Percentiles rank a stretch among this genome's conserved stretches.
Evolutionary conservation across 2,113 vertebrate species (phyloP).

Genomic region (Heterotilapia buettikoferi): DNA sequence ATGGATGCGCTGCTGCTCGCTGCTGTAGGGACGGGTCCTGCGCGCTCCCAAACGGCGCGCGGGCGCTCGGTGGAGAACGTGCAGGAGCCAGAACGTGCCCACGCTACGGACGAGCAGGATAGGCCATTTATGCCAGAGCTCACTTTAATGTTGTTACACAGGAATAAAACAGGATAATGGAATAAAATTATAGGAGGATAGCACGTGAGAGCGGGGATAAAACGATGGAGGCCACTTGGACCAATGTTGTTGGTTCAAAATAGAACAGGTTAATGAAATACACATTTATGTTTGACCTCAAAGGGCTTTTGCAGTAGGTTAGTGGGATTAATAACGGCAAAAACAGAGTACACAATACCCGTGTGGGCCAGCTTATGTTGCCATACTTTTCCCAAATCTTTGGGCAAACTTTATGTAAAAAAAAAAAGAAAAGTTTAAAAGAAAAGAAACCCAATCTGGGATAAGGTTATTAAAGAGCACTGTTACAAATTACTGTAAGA

Average conservation of each 20-base stretch:
- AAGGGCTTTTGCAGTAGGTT: not conserved
- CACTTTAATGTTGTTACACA: not conserved
- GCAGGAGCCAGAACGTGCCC: not conserved
- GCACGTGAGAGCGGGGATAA: not conserved
- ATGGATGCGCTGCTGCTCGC: slow-evolving; percentile 46
- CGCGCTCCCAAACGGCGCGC: slow-evolving; percentile 40
- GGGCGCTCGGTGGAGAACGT: not conserved
- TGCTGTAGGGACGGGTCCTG: slow-evolving; percentile 48
- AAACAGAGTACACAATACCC: not conserved
- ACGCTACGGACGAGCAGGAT: not conserved
- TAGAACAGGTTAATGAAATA: not conserved
- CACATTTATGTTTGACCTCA: not conserved
- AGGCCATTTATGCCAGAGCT: not conserved
- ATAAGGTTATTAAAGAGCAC: not conserved
- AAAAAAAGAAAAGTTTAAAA: not conserved
- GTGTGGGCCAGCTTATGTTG: not conserved
- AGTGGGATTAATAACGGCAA: not conserved
- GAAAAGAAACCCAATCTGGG: not conserved
- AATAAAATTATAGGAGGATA: not conserved
- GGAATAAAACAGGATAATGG: not conserved
- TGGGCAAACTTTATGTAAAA: not conserved
- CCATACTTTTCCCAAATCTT: not conserved
- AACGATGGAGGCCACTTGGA: not conserved
- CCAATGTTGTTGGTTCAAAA: not conserved
- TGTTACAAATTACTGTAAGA: not conserved